Conservation (phyloP, 2,888 invertebrate species). For the Pyrochroa serraticornis region DNA sequence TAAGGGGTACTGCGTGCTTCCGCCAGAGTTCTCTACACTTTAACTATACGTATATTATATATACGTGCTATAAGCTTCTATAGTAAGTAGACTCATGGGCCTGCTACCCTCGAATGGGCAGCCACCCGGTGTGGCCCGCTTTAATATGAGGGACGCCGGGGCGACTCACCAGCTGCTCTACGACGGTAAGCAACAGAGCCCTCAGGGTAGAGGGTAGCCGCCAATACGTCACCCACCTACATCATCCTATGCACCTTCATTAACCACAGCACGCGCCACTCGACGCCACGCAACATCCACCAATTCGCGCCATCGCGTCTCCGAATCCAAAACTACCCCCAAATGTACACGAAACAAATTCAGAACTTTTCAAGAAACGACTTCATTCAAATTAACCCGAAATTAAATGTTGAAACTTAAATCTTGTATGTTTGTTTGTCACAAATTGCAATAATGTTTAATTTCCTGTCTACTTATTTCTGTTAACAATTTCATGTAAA, state of each 20-base stretch:
- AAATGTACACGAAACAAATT: too few species aligned
- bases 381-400: too few species aligned
- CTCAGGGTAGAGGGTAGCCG: constrained; percentile 31
- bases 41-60: constrained; percentile 8
- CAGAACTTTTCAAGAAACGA: too few species aligned
- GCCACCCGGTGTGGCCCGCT: constrained; percentile 52
- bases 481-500: too few species aligned
- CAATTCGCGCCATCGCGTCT: too few species aligned
- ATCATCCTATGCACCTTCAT: constrained; percentile 3
- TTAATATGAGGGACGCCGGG: constrained; percentile 54
- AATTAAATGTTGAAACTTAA: too few species aligned
- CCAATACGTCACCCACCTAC: constrained; percentile 16
- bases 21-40: constrained; percentile 44
- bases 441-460: too few species aligned
- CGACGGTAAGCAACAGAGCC: constrained; percentile 31
- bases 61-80: neutral
- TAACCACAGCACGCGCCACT: too few species aligned
- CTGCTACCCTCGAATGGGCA: constrained; percentile 55
- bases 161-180: constrained; percentile 47
- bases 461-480: too few species aligned
- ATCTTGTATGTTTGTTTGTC: too few species aligned
- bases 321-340: too few species aligned
- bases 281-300: too few species aligned
- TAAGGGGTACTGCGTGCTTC: constrained; percentile 56
- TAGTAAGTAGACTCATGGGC: constrained; percentile 40